Percentiles rank a stretch among this genome's conserved stretches.
These are phyloP conservation scores for Okamejei kenojei DNA, from an alignment of 2,797 vertebrate species.

Conservation along the genomic window DNA sequence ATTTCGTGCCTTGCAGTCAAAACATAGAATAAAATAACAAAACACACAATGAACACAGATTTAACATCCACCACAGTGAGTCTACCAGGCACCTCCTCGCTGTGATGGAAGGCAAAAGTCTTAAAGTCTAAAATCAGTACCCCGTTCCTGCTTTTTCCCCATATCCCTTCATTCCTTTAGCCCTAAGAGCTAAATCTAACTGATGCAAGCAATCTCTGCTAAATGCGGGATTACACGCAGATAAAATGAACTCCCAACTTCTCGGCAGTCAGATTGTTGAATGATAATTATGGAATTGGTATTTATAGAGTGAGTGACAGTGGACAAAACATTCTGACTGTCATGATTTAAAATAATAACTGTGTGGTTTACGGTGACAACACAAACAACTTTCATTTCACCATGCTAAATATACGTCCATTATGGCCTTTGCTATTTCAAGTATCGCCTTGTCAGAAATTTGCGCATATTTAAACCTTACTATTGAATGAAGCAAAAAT, in stretches of 20 bases:
- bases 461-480: background rate
- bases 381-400: background rate
- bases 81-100: too few species aligned
- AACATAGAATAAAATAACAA: too few species aligned
- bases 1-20: too few species aligned
- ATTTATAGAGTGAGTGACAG: background rate
- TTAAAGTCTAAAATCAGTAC: too few species aligned
- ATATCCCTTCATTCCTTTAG: too few species aligned
- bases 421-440: background rate
- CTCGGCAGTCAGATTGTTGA: background rate
- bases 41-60: too few species aligned
- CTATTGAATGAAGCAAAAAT: background rate
- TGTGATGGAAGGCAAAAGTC: too few species aligned
- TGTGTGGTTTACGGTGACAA: background rate
- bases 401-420: background rate
- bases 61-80: too few species aligned
- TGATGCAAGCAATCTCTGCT: too few species aligned
- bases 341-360: background rate
- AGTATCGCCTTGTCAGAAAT: background rate
- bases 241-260: background rate
- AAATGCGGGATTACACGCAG: too few species aligned
- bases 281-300: background rate
- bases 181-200: too few species aligned
- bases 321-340: background rate
- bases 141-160: too few species aligned